A percentile compares a stretch with the other conserved stretches of the same genome.
phyloP scores from a whole-genome alignment of 2,888 invertebrate genomes.

The Leptothorax acervorum region DNA sequence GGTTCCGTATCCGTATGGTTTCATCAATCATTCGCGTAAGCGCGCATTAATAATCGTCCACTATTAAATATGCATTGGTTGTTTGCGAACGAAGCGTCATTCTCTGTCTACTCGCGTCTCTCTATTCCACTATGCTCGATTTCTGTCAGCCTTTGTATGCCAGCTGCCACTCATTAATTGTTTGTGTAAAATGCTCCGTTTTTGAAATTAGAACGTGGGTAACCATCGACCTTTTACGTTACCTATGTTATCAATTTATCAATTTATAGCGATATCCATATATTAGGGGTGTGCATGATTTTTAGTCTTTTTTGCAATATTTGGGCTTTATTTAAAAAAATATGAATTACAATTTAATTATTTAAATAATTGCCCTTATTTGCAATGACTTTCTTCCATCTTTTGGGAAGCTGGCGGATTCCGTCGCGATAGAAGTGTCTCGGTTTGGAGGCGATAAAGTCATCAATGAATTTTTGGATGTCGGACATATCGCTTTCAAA shows the following conservation, averaged over 20 bases:
- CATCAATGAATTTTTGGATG: no score
- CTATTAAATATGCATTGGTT: slow-evolving; percentile 82
- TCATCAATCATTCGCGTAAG: slow-evolving; percentile 80
- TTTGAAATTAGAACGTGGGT: slow-evolving; percentile 73
- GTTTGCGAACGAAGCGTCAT: slow-evolving; percentile 68
- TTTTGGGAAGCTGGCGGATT: no score
- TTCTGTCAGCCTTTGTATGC: slow-evolving; percentile 54
- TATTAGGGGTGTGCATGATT: no score
- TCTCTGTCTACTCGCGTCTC: slow-evolving; percentile 13
- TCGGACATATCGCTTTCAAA: no score
- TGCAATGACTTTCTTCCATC: no score
- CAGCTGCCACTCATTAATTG: slow-evolving; percentile 69
- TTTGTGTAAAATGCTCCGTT: slow-evolving; percentile 45
- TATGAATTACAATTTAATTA: no score
- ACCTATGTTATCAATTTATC: neutral
- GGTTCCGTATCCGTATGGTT: slow-evolving; percentile 64
- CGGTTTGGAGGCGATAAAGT: no score
- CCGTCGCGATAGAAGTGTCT: no score
- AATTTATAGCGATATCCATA: neutral
- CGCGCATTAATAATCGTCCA: slow-evolving; percentile 81
- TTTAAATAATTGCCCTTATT: no score
- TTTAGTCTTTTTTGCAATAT: no score
- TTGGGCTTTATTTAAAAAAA: no score
- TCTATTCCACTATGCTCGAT: slow-evolving; percentile 29
- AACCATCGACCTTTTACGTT: slow-evolving; percentile 49